phyloP scores from a whole-genome alignment of 1,140 invertebrate genomes.

The Ceratosolen fusciceps region DNA sequence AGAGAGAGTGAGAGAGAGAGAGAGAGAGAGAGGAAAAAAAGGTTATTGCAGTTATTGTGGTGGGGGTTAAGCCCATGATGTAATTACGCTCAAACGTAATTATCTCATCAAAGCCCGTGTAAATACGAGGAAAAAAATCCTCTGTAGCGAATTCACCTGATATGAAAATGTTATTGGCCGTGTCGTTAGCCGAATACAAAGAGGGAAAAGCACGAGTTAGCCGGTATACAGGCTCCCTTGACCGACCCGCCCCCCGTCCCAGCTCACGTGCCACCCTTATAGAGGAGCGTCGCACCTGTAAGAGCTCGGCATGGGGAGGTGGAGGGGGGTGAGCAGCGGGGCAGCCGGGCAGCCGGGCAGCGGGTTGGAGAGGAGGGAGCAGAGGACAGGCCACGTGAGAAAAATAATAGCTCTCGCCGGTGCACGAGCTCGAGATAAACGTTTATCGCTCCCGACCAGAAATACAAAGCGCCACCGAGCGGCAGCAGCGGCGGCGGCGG shows the following conservation, averaged over 20 bases:
- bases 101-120: neutral
- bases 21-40: too few species aligned
- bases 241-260: too few species aligned
- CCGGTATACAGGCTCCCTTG: conserved; percentile 5
- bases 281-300: conserved; percentile 46
- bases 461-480: too few species aligned
- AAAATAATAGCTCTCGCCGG: conserved; percentile 46
- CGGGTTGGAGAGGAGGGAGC: neutral
- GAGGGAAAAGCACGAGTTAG: conserved; percentile 37
- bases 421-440: conserved; percentile 47
- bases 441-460: conserved; percentile 41
- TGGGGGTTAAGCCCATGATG: neutral
- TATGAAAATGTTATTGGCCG: conserved; percentile 35
- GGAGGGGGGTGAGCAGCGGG: too few species aligned
- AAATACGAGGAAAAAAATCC: neutral
- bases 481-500: too few species aligned
- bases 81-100: neutral
- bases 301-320: conserved; percentile 33
- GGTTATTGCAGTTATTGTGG: too few species aligned
- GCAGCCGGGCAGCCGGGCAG: too few species aligned
- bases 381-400: conserved; percentile 10
- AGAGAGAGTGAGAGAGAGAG: too few species aligned
- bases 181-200: conserved; percentile 28
- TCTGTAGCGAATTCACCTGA: neutral
- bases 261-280: too few species aligned